A percentile compares a stretch with the other conserved stretches of the same genome.
Conservation (phyloP, 2,888 invertebrate genomes). For the Parnassius apollo region DNA sequence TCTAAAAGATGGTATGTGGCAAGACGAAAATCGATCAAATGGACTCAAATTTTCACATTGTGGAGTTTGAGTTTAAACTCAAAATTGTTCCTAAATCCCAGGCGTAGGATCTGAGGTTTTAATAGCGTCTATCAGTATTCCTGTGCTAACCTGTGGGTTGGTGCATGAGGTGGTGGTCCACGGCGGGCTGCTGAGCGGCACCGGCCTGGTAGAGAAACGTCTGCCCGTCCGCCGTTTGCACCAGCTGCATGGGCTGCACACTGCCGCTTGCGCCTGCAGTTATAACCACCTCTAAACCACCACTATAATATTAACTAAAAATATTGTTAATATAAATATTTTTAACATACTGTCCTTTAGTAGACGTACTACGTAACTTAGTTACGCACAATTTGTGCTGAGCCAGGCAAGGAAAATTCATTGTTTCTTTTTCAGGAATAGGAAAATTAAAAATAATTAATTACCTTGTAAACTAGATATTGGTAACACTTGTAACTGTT, state of each 20-base stretch:
- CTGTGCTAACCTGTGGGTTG: conserved; percentile 58
- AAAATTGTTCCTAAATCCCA: too few relatives aligned
- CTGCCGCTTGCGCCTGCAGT: conserved; percentile 77
- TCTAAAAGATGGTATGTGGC: too few relatives aligned
- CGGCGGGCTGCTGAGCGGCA: conserved; percentile 58
- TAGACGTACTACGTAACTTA: too few relatives aligned
- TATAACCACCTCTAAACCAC: background rate
- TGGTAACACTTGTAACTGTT: conserved; percentile 88
- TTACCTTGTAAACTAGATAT: conserved; percentile 83
- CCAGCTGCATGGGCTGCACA: conserved; percentile 92
- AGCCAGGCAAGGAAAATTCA: too few relatives aligned
- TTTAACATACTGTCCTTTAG: background rate
- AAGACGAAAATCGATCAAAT: too few relatives aligned
- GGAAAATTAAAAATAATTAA: too few relatives aligned
- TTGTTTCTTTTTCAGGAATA: too few relatives aligned
- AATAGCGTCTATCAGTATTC: too few relatives aligned
- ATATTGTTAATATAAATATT: background rate
- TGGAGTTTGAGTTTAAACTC: too few relatives aligned
- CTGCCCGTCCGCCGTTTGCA: conserved; percentile 96
- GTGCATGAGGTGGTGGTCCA: conserved; percentile 71
- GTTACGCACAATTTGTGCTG: too few relatives aligned
- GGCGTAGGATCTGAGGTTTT: too few relatives aligned
- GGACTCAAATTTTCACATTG: too few relatives aligned
- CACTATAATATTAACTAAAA: background rate
- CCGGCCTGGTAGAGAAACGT: conserved; percentile 90